Evolutionary conservation across 2,888 invertebrate genomes (phyloP).

Genomic region (Spicauda simplicius): DNA sequence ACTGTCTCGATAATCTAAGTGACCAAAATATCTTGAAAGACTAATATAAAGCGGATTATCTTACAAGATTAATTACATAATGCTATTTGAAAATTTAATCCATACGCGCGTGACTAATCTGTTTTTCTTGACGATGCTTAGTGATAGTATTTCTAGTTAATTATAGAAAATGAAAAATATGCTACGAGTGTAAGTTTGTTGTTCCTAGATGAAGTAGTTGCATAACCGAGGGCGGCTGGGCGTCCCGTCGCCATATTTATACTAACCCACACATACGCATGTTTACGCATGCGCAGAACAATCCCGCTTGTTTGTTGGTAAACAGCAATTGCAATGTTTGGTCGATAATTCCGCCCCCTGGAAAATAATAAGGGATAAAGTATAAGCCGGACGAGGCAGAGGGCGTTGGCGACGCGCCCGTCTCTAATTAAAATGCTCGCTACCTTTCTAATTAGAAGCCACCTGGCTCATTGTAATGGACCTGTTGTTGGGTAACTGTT

Average conservation of each 20-base stretch:
- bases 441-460: constrained; percentile 26
- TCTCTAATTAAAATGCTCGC: constrained; percentile 21
- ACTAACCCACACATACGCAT: constrained; percentile 44
- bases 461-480: constrained; percentile 9
- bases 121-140: background rate
- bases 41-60: background rate
- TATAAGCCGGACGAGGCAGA: constrained; percentile 29
- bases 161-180: background rate
- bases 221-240: constrained; percentile 67
- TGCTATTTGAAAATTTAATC: background rate
- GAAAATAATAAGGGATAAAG: constrained; percentile 34
- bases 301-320: constrained; percentile 48
- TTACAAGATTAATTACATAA: constrained; percentile 3
- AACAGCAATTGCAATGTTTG: constrained; percentile 52
- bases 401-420: constrained; percentile 26
- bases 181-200: constrained; percentile 32
- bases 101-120: constrained; percentile 5
- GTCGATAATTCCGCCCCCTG: constrained; percentile 49
- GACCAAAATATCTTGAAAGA: constrained; percentile 3
- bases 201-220: constrained; percentile 69
- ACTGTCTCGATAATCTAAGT: background rate
- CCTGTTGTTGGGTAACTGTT: constrained; percentile 7
- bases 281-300: constrained; percentile 52
- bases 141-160: background rate
- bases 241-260: constrained; percentile 58